Evolutionary conservation across 2,113 vertebrate genomes (phyloP), one percentile per base, ranked within the genome.

Genomic region (Pungitius pungitius): DNA sequence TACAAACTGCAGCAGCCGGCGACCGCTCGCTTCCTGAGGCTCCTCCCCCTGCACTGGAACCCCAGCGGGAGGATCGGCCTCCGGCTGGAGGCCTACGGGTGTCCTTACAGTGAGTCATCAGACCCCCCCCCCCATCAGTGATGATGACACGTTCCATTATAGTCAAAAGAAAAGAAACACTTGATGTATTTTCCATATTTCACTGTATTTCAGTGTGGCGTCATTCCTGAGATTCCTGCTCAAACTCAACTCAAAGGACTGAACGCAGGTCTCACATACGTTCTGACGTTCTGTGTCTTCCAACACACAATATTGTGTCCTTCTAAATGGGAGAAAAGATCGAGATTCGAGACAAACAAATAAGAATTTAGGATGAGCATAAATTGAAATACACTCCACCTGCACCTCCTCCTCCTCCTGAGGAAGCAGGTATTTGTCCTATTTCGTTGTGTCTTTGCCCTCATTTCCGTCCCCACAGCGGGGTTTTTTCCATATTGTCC

Each of bases 11-110:
- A 87, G 79, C 88, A 84, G 71, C 70, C 86, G 4, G 82, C 78
- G 0, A 43, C 88, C 14, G 89, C 90, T 57, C 89, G 89, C 64
- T 92, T 88, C 77, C 87, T 92, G n/a, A 85, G 89, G 35, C 85
- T 92, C 78, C 26, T 89, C 56, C 90, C 90, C 52, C 78, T 90
- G 67, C 82, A 76, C 81, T 89, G 89, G 90, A 90, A 92, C 58
- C 81, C 80, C 75, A 85, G 30, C 45, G 89, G 90, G 17, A 78
- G 90, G 64, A 90, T 92, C 39, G 90, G 90, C 65, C 89, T 92
- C 2, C 73, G 90, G 15, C 85, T 92, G 73, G 90, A 92, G 83
- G 45, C 82, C 15, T 90, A 92, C 27, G 89, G 90, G 1, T 92
- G 90, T 78, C 85, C 88, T 26, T 87, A 90, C 71, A 69, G 76